A percentile compares a stretch with the other conserved stretches of the same genome.
phyloP scores from a whole-genome alignment of 2,113 vertebrate genomes.

The Elaphurus davidianus region DNA sequence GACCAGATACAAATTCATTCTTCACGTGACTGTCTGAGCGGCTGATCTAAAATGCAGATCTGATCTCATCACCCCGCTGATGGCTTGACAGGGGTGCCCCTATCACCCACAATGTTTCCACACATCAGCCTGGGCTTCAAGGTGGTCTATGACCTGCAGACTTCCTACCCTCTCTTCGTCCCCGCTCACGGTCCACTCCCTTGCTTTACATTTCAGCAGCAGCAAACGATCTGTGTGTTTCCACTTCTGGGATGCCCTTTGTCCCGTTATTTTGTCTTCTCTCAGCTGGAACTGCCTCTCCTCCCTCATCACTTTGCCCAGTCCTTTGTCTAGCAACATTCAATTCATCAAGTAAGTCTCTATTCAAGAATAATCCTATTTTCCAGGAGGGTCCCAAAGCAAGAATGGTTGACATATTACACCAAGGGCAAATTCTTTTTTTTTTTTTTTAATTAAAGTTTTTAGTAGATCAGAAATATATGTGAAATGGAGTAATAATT shows the following conservation, averaged over 20 bases:
- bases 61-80: neutral
- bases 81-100: neutral
- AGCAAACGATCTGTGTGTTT: accelerated
- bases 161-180: neutral
- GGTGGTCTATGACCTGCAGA: neutral
- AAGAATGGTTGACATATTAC: neutral
- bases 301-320: accelerated
- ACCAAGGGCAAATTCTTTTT: neutral
- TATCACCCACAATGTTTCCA: no score
- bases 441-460: neutral
- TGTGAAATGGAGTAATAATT: neutral
- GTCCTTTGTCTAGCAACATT: neutral
- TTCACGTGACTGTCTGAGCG: neutral
- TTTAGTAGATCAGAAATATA: neutral
- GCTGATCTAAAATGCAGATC: neutral
- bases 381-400: neutral
- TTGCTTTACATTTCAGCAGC: neutral
- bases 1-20: neutral
- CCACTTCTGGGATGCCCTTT: accelerated
- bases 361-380: neutral
- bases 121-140: neutral
- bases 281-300: neutral
- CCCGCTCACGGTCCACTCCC: accelerated
- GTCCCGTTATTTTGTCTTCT: neutral
- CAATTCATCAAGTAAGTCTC: neutral